Base-by-base conservation (phyloP, 2,797 vertebrate species). In the Microchirus variegatus region DNA sequence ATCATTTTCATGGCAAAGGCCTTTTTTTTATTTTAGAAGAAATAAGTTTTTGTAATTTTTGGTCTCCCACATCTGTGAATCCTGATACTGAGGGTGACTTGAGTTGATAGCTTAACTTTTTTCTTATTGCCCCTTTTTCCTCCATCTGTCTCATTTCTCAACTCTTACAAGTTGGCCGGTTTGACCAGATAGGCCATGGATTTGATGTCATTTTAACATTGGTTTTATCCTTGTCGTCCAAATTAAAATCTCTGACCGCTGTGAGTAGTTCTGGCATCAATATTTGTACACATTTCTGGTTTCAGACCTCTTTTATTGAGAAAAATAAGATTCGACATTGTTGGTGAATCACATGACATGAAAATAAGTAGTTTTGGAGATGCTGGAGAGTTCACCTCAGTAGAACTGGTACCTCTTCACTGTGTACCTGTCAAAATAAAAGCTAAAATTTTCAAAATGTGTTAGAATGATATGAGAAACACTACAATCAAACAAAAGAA, bases 211-310 rank as follows among this genome's bases (percentile, higher is more conserved):
- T 90, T 92, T 92, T 93, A 92, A 93, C 93, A 91, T 94, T 94
- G 92, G 89, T 94, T 93, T 93, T 84, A 89, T 89, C 89, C 91
- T 93, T 88, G 86, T 87, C 87, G 89, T 93, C 91, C 91, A 93
- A 93, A 96, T 96, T 92, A 93, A 97, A 97, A 95, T 72, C 89
- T 92, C 89, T 92, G 85, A 95, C 89, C 91, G 43, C 86, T 93
- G 85, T 67, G 1, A 41, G 46, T 46, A 16, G 49, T 60, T 77
- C 58, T 78, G 63, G 41, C 31, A 31, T 31, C 8, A 31, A 31
- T 31, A 31, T 8, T 6, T 31, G 7, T 8, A 31, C 31, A 31
- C 31, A 31, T 31, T 31, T 6, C 7, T 31, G 31, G 7, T 31
- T 31, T 8, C 31, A 31, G 31, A 31, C 31, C 31, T 3, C 31